A percentile compares a stretch with the other conserved stretches of the same genome.
These are phyloP conservation scores for Harpagifer antarcticus DNA, from an alignment of 2,797 vertebrate species.

Conservation along the genomic window DNA sequence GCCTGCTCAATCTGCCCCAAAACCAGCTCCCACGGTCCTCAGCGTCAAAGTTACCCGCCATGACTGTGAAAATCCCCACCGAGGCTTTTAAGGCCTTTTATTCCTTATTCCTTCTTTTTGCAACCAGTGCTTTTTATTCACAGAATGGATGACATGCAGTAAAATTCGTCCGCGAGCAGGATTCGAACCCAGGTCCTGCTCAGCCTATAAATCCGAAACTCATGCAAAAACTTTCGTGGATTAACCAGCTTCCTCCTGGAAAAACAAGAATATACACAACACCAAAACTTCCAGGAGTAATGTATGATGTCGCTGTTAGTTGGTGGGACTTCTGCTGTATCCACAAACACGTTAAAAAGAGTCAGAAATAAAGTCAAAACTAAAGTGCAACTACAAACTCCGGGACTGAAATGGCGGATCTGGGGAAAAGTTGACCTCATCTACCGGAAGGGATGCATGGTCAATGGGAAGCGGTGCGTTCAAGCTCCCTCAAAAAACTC, in stretches of 20 bases:
- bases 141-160: no score
- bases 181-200: no score
- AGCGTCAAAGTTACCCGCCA: slow-evolving; percentile 94
- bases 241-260: slow-evolving; percentile 33
- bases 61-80: slow-evolving; percentile 75
- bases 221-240: slow-evolving; percentile 81
- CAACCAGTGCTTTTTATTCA: no score
- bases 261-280: slow-evolving; percentile 10
- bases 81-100: slow-evolving; percentile 75
- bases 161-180: no score
- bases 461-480: slow-evolving; percentile 67
- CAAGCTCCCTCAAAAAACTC: slow-evolving; percentile 11
- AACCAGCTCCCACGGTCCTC: slow-evolving; percentile 93
- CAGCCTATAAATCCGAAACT: slow-evolving; percentile 64
- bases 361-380: slow-evolving; percentile 41
- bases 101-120: slow-evolving; percentile 39
- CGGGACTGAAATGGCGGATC: slow-evolving; percentile 84
- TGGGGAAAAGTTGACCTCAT: slow-evolving; percentile 82
- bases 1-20: slow-evolving; percentile 90
- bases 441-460: slow-evolving; percentile 81
- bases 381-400: slow-evolving; percentile 74
- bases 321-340: not conserved
- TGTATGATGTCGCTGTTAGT: not conserved
- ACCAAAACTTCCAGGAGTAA: slow-evolving; percentile 1
- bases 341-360: slow-evolving; percentile 11